Conservation (phyloP, 1,140 invertebrate species). For the Aphidius gifuensis region DNA sequence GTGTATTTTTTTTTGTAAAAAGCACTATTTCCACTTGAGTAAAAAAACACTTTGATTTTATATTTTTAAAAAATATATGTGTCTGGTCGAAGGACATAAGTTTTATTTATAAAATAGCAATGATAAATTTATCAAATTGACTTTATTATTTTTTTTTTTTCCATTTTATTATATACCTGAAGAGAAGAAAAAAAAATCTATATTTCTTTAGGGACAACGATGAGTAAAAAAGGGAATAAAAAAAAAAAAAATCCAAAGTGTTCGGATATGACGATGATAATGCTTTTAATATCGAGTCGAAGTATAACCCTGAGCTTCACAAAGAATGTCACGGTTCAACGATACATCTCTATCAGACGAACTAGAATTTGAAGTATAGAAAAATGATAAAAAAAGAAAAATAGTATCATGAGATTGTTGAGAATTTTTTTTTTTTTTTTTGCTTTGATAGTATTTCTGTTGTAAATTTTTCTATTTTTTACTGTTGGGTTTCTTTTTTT, state of each 20-base stretch:
- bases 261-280: constrained; percentile 16
- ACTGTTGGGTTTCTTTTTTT: neutral
- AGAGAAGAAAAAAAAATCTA: neutral
- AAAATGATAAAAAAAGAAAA: constrained; percentile 6
- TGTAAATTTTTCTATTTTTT: neutral
- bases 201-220: neutral
- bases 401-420: neutral
- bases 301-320: constrained; percentile 14
- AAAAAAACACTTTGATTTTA: no score
- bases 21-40: no score
- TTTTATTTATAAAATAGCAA: no score
- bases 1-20: no score
- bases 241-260: neutral
- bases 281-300: constrained; percentile 16
- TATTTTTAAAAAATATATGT: no score
- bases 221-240: neutral
- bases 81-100: no score
- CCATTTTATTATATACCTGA: no score
- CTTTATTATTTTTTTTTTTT: no score
- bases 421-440: neutral
- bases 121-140: no score
- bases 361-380: neutral
- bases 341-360: neutral
- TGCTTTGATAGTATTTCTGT: neutral
- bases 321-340: constrained; percentile 23